Conservation (phyloP, 1,140 invertebrate genomes). For the Diuraphis noxia region DNA sequence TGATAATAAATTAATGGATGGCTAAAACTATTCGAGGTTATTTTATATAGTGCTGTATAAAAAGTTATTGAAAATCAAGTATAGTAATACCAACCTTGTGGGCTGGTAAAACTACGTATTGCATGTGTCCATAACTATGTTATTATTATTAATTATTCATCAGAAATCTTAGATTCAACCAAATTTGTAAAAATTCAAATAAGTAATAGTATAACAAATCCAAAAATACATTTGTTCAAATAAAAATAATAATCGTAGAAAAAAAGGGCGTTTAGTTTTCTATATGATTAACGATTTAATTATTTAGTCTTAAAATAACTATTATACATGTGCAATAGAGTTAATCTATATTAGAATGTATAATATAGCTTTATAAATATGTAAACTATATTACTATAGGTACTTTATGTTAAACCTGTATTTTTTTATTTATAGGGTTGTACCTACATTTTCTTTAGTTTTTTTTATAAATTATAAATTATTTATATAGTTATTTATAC, state of each 20-base stretch:
- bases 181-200: background rate
- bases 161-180: background rate
- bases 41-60: background rate
- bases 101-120: background rate
- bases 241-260: too few species aligned
- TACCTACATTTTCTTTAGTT: background rate
- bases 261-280: too few species aligned
- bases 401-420: background rate
- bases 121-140: background rate
- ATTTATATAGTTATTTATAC: background rate
- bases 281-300: too few species aligned
- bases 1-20: background rate
- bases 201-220: background rate
- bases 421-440: background rate
- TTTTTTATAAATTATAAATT: background rate
- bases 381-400: background rate
- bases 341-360: background rate
- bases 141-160: background rate
- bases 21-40: background rate
- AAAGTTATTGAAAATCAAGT: background rate
- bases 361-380: background rate
- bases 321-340: background rate
- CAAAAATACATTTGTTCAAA: background rate
- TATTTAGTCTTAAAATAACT: background rate
- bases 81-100: background rate